Evolutionary conservation across 64 coral and sea anemone genomes (phyloP), one percentile per base, ranked within the genome.

Genomic region (Orbicella faveolata): DNA sequence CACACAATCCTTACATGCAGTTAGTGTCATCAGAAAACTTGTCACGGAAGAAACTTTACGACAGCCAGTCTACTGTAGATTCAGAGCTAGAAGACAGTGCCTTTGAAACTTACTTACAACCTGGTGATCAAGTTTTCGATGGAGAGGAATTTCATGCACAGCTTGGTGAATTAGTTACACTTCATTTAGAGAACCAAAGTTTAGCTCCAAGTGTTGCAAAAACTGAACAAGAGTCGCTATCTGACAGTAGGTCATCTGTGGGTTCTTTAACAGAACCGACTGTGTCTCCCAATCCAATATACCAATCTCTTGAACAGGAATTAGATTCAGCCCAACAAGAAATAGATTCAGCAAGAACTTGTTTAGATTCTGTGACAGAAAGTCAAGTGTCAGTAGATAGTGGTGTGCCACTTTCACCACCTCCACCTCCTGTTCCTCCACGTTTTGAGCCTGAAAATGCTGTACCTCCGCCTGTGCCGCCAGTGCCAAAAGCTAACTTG

Each of bases 1-100:
- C 87, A 23, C 86, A 89, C 36, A 91, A 78, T 74, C 88, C 95
- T 36, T 97, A 97, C 67, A 90, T 94, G 92, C 95, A 93, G 72
- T 77, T 97, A 75, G 19, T 88, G 35, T 72, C 87, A 52, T 69
- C 75, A 64, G 88, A 84, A 34, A 83, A 76, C 9, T 53, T 74
- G 30, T 89, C 80, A 51, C 80, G 23, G 54, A 89, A 65, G 44
- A 94, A 77, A 62, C 78, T 79, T 12, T 75, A 87, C 74, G 88
- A 88, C 18, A 97, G 95, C 64, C 89, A 90, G 76, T 79, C 92
- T 36, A 94, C 95, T 20, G 34, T 94, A 41, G 73, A 93, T 65
- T 96, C 94, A 15, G 76, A 80, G 25, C 10, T 70, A 23, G 79
- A 65, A 13, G 95, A 94, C 57, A 95, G 68, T 78, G 53, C 54